Evolutionary conservation across 2,797 vertebrate genomes (phyloP), one percentile per base, ranked within the genome.

Genomic region (Parotocinclus haroldoi): DNA sequence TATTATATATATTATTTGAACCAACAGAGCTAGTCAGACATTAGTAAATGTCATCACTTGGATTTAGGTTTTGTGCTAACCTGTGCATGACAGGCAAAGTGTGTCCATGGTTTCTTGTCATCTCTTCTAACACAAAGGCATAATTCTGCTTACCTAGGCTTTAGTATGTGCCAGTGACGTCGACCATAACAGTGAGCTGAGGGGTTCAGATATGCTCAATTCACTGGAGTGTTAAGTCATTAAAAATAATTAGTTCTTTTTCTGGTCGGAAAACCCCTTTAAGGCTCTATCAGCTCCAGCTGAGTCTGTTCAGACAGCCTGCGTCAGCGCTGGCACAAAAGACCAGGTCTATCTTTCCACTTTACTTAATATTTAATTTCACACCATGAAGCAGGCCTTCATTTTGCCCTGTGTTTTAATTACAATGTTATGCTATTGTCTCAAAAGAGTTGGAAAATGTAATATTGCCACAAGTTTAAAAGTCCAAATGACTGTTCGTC

Each of bases 221-320:
- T 88, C 86, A 88, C 84, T 91, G 86, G 87, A 88, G 92, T 89
- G 90, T 82, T 84, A 85, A 87, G 87, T 82, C 90, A 88, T 93
- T 93, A 94, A 94, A 94, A 94, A 93, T 92, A 94, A 95, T 91
- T 88, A 92, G 86, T 83, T 75, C n/a, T n/a, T 81, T 84, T 81
- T 42, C 27, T 62, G 36, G 11, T 39, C 36, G 46, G 60, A 59
- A 72, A 70, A 64, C 58, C 12, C 63, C 60, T 50, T 42, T 73
- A 74, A 80, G 80, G 74, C 71, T 66, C 74, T 73, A 57, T 72
- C 73, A 73, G 66, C 65, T 48, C 52, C 58, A 16, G 58, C 56
- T 68, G 52, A 67, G 63, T 7, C n/a, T 18, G 54, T 61, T 49
- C 54, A 53, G 63, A 51, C 63, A 17, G 18, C 13, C 40, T 74